phyloP scores from a whole-genome alignment of 2,888 invertebrate species.

The Tachina fera region DNA sequence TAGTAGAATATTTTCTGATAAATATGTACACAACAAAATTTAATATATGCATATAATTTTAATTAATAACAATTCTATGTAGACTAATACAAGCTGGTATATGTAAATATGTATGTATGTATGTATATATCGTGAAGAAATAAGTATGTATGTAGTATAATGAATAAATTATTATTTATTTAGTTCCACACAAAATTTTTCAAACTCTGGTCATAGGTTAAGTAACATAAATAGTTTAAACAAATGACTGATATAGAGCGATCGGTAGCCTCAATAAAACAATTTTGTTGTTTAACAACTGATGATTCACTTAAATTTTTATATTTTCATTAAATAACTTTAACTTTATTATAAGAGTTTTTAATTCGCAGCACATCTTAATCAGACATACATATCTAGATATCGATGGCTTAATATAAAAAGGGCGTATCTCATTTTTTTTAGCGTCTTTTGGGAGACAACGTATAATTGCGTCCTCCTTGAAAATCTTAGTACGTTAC shows the following conservation, averaged over 20 bases:
- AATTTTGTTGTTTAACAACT: too few relatives aligned
- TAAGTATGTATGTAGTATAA: not conserved
- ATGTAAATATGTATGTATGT: conserved; percentile 53
- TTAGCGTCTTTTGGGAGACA: too few relatives aligned
- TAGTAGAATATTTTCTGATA: conserved; percentile 52
- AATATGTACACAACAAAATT: conserved; percentile 56
- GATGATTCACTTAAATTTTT: conserved; percentile 43
- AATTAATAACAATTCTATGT: conserved; percentile 34
- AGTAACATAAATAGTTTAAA: conserved; percentile 47
- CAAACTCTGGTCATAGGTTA: conserved; percentile 62
- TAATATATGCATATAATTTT: conserved; percentile 31
- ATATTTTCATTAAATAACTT: not conserved
- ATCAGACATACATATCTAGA: not conserved
- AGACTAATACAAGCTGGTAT: not conserved
- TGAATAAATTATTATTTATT: not conserved
- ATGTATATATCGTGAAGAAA: conserved; percentile 44
- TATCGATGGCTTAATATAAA: too few relatives aligned
- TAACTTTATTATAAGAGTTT: not conserved
- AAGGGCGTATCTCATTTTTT: too few relatives aligned
- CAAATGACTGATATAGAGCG: not conserved
- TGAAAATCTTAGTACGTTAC: too few relatives aligned
- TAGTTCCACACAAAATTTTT: conserved; percentile 15
- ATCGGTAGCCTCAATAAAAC: not conserved
- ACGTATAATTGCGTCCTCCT: too few relatives aligned
- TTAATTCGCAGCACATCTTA: not conserved